Base-by-base conservation (phyloP, 2,888 invertebrate genomes). In the Agonopterix subpropinquella region DNA sequence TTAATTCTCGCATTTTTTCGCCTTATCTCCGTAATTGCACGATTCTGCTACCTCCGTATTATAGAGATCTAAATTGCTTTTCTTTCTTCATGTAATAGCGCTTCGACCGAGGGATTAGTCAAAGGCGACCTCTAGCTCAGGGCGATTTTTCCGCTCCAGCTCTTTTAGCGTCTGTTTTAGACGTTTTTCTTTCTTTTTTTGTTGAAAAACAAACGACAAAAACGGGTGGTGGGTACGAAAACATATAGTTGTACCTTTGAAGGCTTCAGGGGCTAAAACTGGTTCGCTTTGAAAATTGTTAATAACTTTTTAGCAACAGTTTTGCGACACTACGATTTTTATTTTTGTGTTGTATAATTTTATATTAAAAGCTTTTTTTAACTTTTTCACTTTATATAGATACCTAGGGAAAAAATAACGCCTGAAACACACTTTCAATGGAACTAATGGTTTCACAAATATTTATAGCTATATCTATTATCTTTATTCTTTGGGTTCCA, bases 91-190 rank as follows among this genome's bases (percentile, higher is more conserved):
- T 73, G 52, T 45, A 45, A 47, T 49, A 45, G 47, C 47, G 45
- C 18, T 43, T 43, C 48, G 48, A 36, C 41, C 58, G 64, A 55
- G 60, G 68, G 68, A 71, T 73, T 65, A 70, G 68, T 73, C 70
- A 73, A 72, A 78, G 71, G 63, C 69, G 67, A 77, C 74, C 74
- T 74, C 71, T 71, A 58, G 77, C 78, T 71, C 52, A 53, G 54
- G 75, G 76, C 73, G 65, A 61, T 73, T 49, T 51, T 51, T 48
- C 47, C 71, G 62, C 62, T 64, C 63, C 60, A 59, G 59, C 66
- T 70, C 67, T 70, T 71, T 65, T 53, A 51, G 58, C 59, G 55
- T 52, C 51, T 59, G 58, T 58, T 61, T 60, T 56, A 60, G 62
- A 66, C 58, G 52, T 62, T 65, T 39, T 67, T 64, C 55, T 62